Conservation (phyloP, 2,797 vertebrate genomes). For the Sarcoramphus papa region DNA sequence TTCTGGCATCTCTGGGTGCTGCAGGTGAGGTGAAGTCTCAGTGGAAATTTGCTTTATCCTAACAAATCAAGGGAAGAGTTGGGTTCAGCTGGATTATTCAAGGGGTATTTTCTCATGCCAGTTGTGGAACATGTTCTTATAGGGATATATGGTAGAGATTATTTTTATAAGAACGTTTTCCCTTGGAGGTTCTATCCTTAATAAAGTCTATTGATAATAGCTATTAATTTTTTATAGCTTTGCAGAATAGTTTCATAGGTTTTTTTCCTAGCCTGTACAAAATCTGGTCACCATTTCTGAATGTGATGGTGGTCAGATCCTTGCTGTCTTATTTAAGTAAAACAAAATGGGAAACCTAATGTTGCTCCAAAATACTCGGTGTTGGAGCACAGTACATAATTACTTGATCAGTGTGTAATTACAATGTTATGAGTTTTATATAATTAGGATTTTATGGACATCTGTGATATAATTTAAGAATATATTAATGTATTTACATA, state of each 20-base stretch:
- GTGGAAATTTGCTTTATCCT: constrained; percentile 5
- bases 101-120: neutral
- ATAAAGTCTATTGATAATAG: neutral
- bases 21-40: neutral
- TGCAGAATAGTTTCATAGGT: neutral
- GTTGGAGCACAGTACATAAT: neutral
- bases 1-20: neutral
- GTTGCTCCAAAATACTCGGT: neutral
- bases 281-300: neutral
- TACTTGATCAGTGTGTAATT: constrained; percentile 34
- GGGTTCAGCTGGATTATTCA: neutral
- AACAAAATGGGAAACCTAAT: constrained; percentile 1
- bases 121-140: neutral
- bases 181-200: neutral
- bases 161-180: neutral
- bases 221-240: neutral
- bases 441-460: constrained; percentile 46
- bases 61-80: neutral
- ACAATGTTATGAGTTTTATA: neutral
- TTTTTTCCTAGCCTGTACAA: neutral
- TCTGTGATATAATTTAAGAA: constrained; percentile 45
- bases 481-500: constrained; percentile 36
- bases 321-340: neutral
- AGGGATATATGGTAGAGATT: neutral
- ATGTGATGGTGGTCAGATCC: neutral